These are phyloP conservation scores for Neocrepidodera transversa DNA, from an alignment of 2,888 invertebrate genomes.

Conservation along the genomic window DNA sequence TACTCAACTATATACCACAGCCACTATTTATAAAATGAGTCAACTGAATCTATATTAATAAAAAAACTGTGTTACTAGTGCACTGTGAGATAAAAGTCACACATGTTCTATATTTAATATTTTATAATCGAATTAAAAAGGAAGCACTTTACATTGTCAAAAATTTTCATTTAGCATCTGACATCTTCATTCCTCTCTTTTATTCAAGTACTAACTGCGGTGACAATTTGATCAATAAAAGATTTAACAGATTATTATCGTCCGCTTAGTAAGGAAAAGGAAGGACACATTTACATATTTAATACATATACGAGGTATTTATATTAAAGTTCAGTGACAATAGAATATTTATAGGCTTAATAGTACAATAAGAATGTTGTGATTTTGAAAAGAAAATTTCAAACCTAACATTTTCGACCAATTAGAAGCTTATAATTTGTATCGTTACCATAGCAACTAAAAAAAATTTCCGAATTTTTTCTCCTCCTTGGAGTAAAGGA, in stretches of 20 bases:
- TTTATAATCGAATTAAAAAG: background rate
- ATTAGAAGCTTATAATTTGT: too few relatives aligned
- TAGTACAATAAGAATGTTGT: too few relatives aligned
- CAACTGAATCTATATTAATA: background rate
- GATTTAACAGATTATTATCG: background rate
- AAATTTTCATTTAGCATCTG: background rate
- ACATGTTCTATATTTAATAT: background rate
- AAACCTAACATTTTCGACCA: too few relatives aligned
- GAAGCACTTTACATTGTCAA: conserved; percentile 2
- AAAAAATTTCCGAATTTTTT: too few relatives aligned
- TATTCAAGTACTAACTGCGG: background rate
- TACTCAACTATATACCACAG: too few relatives aligned
- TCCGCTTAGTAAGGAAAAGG: background rate
- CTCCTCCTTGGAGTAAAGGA: too few relatives aligned
- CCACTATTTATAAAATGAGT: too few relatives aligned
- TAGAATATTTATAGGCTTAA: too few relatives aligned
- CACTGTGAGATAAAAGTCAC: background rate
- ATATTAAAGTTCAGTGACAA: background rate
- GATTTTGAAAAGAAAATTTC: too few relatives aligned
- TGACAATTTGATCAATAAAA: background rate
- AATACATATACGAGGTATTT: background rate
- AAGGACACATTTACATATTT: background rate
- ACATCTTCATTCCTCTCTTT: background rate
- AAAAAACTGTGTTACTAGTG: background rate
- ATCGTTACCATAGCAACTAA: too few relatives aligned